phyloP scores from a whole-genome alignment of 2,797 vertebrate genomes.

The Acomys russatus region DNA sequence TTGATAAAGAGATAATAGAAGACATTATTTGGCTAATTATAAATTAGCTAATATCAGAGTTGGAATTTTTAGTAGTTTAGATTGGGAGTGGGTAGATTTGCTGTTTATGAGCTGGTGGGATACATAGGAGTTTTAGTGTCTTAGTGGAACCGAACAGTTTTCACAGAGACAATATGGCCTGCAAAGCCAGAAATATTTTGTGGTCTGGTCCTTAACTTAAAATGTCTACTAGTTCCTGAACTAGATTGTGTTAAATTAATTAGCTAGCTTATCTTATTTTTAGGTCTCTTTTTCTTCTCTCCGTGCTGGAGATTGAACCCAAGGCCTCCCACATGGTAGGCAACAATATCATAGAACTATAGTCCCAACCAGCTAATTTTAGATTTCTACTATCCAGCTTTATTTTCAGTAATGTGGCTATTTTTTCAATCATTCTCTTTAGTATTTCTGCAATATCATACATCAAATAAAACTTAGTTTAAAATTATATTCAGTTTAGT shows the following conservation, averaged over 20 bases:
- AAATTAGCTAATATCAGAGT: constrained; percentile 2
- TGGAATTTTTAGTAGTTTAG: constrained; percentile 30
- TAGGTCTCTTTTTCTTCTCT: neutral
- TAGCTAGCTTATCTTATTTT: neutral
- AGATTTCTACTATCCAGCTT: constrained; percentile 2
- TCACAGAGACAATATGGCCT: neutral
- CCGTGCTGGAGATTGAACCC: neutral
- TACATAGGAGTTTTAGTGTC: neutral
- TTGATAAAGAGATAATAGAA: constrained; percentile 29
- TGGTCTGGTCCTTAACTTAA: neutral
- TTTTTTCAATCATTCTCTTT: constrained; percentile 60
- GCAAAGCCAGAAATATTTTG: neutral
- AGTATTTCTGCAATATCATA: constrained; percentile 21
- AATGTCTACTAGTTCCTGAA: constrained; percentile 4
- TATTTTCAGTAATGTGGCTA: constrained; percentile 13
- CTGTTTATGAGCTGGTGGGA: neutral
- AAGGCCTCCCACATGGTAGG: neutral
- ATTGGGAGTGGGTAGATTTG: neutral
- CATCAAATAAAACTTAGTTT: constrained; percentile 42
- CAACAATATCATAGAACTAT: neutral
- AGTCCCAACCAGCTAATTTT: constrained; percentile 9
- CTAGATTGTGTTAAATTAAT: constrained; percentile 18
- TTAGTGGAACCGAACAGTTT: constrained; percentile 14
- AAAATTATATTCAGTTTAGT: constrained; percentile 41
- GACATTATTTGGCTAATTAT: constrained; percentile 40